Evolutionary conservation across 2,888 invertebrate species (phyloP).

Genomic region (Raillietiella orientalis): DNA sequence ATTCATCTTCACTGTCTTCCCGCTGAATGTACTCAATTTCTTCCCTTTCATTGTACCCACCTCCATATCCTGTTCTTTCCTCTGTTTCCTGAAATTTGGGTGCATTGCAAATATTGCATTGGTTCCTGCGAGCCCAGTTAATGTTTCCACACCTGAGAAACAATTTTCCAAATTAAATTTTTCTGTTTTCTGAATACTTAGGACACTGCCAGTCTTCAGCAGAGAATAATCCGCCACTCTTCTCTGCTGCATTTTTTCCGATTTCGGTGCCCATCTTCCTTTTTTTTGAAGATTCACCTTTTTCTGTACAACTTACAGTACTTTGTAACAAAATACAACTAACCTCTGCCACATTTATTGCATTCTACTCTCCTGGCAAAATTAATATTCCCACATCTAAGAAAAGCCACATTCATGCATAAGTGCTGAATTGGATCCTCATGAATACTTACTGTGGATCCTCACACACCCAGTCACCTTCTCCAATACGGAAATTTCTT

Average conservation of each 20-base stretch:
- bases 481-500: no score
- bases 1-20: slow-evolving; percentile 65
- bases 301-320: slow-evolving; percentile 10
- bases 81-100: slow-evolving; percentile 85
- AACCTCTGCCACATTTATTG: slow-evolving; percentile 60
- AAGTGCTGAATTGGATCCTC: no score
- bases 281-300: slow-evolving; percentile 20
- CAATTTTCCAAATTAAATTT: no score
- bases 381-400: slow-evolving; percentile 65
- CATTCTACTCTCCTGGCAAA: slow-evolving; percentile 66
- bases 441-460: slow-evolving; percentile 23
- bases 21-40: slow-evolving; percentile 78
- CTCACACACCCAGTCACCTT: slow-evolving; percentile 65
- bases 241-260: slow-evolving; percentile 91
- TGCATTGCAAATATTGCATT: slow-evolving; percentile 95
- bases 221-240: slow-evolving; percentile 76
- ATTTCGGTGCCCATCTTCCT: slow-evolving; percentile 82
- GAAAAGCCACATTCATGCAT: slow-evolving; percentile 4
- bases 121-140: slow-evolving; percentile 83
- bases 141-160: slow-evolving; percentile 66
- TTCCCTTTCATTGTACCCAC: slow-evolving; percentile 67
- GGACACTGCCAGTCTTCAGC: slow-evolving; percentile 99
- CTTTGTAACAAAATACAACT: slow-evolving; percentile 7
- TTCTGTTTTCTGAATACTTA: no score
- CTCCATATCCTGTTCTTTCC: slow-evolving; percentile 23